Evolutionary conservation across 2,113 vertebrate species (phyloP).

Genomic region (Ceyx margarethae): DNA sequence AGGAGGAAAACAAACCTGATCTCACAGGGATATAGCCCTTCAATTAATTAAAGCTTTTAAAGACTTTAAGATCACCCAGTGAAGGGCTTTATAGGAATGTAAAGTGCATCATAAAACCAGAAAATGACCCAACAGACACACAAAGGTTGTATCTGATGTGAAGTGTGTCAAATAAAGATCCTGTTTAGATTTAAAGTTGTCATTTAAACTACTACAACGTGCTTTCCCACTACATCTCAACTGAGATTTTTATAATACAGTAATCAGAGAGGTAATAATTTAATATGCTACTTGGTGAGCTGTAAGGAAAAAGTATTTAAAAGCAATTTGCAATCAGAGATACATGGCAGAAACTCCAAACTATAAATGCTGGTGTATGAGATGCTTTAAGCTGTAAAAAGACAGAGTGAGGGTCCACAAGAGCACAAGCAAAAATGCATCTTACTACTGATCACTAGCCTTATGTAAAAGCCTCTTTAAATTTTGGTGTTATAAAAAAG

Average conservation of each 20-base stretch:
- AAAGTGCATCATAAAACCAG: background rate
- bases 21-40: background rate
- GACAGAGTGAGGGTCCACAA: background rate
- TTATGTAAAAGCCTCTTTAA: no score
- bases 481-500: no score
- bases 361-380: background rate
- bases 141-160: background rate
- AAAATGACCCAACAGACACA: background rate
- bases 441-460: background rate
- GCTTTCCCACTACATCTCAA: background rate
- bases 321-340: background rate
- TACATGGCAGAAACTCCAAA: background rate
- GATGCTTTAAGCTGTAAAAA: background rate
- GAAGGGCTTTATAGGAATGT: background rate
- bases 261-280: background rate
- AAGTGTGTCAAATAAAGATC: background rate
- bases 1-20: background rate
- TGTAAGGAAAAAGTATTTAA: background rate
- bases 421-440: background rate
- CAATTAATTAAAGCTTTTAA: background rate
- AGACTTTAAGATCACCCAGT: background rate
- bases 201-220: background rate
- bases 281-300: background rate
- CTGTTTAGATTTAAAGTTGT: background rate
- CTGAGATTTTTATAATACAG: background rate